Evolutionary conservation across 2,888 invertebrate genomes (phyloP).

Genomic region (Lathronympha strigana): DNA sequence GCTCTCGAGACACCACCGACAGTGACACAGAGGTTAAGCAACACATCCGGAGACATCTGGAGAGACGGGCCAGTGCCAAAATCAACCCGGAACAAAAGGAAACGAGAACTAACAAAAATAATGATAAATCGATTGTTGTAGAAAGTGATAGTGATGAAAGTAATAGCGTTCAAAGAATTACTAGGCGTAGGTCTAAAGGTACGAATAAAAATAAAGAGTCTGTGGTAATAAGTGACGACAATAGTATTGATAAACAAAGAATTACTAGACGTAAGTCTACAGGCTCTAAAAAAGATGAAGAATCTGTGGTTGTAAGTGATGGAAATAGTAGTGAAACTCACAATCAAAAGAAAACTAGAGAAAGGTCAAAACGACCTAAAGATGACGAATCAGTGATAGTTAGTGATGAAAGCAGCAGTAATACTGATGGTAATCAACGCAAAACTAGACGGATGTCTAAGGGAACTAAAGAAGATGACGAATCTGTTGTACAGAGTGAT

Average conservation of each 20-base stretch:
- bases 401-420: constrained; percentile 9
- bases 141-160: constrained; percentile 4
- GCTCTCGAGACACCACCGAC: constrained; percentile 11
- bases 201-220: background rate
- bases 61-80: constrained; percentile 18
- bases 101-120: background rate
- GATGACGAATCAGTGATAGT: background rate
- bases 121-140: background rate
- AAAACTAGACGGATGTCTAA: background rate
- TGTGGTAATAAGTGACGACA: constrained; percentile 2
- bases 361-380: background rate
- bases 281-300: background rate
- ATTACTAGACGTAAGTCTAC: background rate
- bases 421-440: background rate
- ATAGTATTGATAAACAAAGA: background rate
- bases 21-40: constrained; percentile 26
- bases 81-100: background rate
- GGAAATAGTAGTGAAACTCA: background rate
- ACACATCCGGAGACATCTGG: constrained; percentile 9
- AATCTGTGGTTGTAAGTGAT: constrained; percentile 15
- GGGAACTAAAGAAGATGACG: background rate
- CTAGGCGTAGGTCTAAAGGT: background rate
- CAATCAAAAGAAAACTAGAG: background rate
- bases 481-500: constrained; percentile 7
- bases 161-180: background rate